Percentiles rank a stretch among this genome's conserved stretches.
Evolutionary conservation across 2,888 invertebrate species (phyloP).

Genomic region (Melanostoma mellinum): DNA sequence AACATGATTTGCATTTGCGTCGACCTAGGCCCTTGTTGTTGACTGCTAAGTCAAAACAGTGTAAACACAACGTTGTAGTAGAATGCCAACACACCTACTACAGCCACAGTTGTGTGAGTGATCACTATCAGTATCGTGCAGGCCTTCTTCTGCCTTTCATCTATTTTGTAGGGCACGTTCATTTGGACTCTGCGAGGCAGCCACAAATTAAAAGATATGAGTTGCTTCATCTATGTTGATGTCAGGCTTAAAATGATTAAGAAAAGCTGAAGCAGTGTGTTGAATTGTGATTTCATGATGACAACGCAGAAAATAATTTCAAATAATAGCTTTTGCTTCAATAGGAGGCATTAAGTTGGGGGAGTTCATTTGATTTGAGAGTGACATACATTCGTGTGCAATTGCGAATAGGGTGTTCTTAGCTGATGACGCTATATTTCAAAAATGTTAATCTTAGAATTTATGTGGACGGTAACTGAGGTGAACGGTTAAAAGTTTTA

Average conservation of each 20-base stretch:
- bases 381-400: slow-evolving; percentile 6
- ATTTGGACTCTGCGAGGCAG: slow-evolving; percentile 39
- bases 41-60: slow-evolving; percentile 64
- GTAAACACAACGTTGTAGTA: slow-evolving; percentile 40
- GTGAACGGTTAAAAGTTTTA: too few species aligned
- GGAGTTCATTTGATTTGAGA: slow-evolving; percentile 21
- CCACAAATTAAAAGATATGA: slow-evolving; percentile 62
- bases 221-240: slow-evolving; percentile 58
- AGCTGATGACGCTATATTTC: slow-evolving; percentile 6
- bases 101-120: slow-evolving; percentile 49
- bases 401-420: slow-evolving; percentile 7
- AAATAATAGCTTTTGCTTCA: slow-evolving; percentile 37
- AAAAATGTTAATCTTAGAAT: too few species aligned
- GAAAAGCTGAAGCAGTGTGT: slow-evolving; percentile 61
- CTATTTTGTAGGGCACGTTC: slow-evolving; percentile 22
- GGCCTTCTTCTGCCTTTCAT: slow-evolving; percentile 36
- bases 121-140: slow-evolving; percentile 60
- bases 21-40: slow-evolving; percentile 65
- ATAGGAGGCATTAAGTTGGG: slow-evolving; percentile 19
- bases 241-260: slow-evolving; percentile 63
- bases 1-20: slow-evolving; percentile 72
- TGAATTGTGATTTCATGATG: slow-evolving; percentile 58
- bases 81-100: neutral
- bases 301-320: slow-evolving; percentile 58
- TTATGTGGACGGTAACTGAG: too few species aligned